Conservation (phyloP, 2,797 vertebrate genomes). For the Helarctos malayanus region DNA sequence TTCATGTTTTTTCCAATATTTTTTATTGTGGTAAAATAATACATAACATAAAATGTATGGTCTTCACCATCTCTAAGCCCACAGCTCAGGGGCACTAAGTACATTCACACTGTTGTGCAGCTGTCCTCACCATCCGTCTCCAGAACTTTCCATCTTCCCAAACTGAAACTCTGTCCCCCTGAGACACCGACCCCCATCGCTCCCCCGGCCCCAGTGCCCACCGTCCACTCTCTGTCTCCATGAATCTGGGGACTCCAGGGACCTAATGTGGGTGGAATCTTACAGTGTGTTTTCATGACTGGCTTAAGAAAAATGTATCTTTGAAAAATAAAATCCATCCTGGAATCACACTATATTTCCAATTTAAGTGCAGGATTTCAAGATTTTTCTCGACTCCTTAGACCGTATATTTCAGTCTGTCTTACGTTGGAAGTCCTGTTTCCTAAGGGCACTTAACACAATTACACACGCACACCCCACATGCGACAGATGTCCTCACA, state of each 20-base stretch:
- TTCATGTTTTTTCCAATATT: not conserved
- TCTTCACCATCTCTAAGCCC: fast-evolving
- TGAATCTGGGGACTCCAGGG: too few species aligned
- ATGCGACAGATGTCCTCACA: not conserved
- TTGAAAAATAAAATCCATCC: not conserved
- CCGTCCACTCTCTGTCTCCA: not conserved
- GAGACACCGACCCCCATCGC: too few species aligned
- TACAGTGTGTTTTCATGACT: too few species aligned
- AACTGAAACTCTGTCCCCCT: not conserved
- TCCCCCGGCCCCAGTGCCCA: too few species aligned
- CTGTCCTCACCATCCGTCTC: fast-evolving
- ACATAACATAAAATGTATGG: fast-evolving
- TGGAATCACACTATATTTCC: too few species aligned
- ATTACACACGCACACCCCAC: not conserved
- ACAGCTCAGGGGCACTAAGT: fast-evolving
- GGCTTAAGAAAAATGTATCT: not conserved
- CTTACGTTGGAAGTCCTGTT: not conserved
- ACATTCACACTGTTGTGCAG: fast-evolving
- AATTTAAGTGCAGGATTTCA: not conserved
- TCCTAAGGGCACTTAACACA: not conserved
- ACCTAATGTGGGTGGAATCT: not conserved
- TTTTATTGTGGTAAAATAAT: not conserved
- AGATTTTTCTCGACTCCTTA: not conserved
- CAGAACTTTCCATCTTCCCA: not conserved
- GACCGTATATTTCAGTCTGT: not conserved